A percentile compares a stretch with the other conserved stretches of the same genome.
phyloP scores from a whole-genome alignment of 2,113 vertebrate genomes.

The Serinus canaria region DNA sequence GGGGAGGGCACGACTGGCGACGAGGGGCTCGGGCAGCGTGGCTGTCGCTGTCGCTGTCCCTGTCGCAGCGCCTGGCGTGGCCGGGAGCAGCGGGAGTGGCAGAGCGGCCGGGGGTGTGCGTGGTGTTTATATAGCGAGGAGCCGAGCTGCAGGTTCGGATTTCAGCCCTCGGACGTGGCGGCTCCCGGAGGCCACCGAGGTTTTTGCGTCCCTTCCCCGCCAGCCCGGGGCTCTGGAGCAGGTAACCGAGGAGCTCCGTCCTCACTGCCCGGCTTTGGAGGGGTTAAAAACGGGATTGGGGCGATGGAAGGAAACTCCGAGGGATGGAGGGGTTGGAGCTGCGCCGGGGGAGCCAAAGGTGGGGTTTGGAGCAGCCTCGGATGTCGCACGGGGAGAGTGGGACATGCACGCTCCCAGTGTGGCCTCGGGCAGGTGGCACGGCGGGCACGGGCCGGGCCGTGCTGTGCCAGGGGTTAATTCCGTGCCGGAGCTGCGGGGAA shows the following conservation, averaged over 20 bases:
- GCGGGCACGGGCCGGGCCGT: not conserved
- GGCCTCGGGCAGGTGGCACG: accelerated
- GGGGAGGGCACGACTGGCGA: accelerated
- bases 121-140: constrained; percentile 50
- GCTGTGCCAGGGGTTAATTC: not conserved
- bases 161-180: constrained; percentile 58
- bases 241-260: constrained; percentile 34
- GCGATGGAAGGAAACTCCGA: not conserved
- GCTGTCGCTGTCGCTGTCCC: not conserved
- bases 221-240: not conserved
- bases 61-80: constrained; percentile 19
- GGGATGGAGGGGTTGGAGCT: not conserved
- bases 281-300: accelerated
- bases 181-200: not conserved
- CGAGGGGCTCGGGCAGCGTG: not conserved
- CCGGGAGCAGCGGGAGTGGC: constrained; percentile 41
- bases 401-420: too few relatives aligned
- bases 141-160: constrained; percentile 69
- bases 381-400: accelerated
- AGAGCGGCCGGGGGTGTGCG: not conserved
- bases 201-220: not conserved
- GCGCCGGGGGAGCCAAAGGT: accelerated
- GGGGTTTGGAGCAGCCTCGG: accelerated
- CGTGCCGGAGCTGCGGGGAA: not conserved
- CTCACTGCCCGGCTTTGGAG: accelerated